phyloP scores from a whole-genome alignment of 2,797 vertebrate species.

The Ficedula albicollis region DNA sequence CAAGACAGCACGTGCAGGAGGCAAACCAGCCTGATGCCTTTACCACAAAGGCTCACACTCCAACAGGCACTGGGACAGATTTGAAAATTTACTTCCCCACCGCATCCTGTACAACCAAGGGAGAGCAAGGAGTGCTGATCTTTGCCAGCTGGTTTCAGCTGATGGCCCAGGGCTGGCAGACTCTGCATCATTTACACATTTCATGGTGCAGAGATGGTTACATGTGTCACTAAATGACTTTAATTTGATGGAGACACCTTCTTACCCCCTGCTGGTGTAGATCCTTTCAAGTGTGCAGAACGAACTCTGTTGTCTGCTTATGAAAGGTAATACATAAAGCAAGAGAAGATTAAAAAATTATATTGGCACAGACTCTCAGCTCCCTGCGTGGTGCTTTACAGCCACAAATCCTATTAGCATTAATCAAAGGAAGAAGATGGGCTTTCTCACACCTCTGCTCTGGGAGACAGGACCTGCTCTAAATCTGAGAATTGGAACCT shows the following conservation, averaged over 20 bases:
- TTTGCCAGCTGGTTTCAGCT: neutral
- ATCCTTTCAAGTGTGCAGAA: neutral
- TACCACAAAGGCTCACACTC: neutral
- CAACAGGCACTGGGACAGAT: neutral
- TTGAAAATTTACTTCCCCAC: neutral
- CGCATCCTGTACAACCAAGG: neutral
- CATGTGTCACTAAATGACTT: neutral
- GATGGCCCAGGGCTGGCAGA: neutral
- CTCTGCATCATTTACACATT: neutral
- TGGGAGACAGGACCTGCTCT: neutral
- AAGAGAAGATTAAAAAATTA: neutral
- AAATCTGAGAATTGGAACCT: neutral
- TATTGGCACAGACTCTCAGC: neutral
- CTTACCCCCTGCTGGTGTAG: neutral
- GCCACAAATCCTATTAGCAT: neutral
- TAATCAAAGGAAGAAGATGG: neutral
- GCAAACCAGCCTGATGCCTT: neutral
- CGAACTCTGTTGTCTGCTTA: neutral
- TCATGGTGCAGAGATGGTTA: neutral
- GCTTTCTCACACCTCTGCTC: neutral
- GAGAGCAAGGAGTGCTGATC: neutral
- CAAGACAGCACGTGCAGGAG: accelerated
- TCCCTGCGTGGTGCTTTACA: neutral
- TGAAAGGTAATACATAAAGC: neutral
- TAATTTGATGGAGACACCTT: neutral